Conservation (phyloP, 1,140 invertebrate species). For the Anastatus disparis region DNA sequence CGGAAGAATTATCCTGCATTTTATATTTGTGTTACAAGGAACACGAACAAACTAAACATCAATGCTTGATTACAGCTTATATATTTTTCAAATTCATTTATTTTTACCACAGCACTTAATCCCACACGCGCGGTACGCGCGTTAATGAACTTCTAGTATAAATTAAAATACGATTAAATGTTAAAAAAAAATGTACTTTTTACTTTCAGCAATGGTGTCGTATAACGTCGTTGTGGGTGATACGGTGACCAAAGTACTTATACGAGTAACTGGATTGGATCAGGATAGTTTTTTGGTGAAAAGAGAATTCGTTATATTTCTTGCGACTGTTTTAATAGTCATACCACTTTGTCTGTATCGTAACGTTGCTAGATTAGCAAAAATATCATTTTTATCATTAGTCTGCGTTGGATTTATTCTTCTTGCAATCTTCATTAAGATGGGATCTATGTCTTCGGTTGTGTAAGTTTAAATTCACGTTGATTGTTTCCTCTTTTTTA, state of each 20-base stretch:
- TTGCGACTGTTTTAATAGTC: slow-evolving; percentile 81
- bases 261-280: slow-evolving; percentile 71
- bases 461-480: slow-evolving; percentile 76
- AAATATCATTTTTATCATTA: slow-evolving; percentile 83
- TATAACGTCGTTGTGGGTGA: slow-evolving; percentile 93
- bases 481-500: too few relatives aligned
- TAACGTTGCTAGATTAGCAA: slow-evolving; percentile 82
- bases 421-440: slow-evolving; percentile 75
- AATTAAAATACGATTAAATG: too few relatives aligned
- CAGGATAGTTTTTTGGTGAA: slow-evolving; percentile 71
- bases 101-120: too few relatives aligned
- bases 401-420: slow-evolving; percentile 82
- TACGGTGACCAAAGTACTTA: slow-evolving; percentile 85
- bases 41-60: too few relatives aligned
- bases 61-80: too few relatives aligned
- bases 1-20: too few relatives aligned
- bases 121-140: too few relatives aligned
- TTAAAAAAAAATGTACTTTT: slow-evolving; percentile 6
- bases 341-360: slow-evolving; percentile 85
- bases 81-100: too few relatives aligned
- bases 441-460: slow-evolving; percentile 69
- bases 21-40: too few relatives aligned
- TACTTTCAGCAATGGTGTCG: slow-evolving; percentile 84
- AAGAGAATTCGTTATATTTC: slow-evolving; percentile 81
- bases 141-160: too few relatives aligned